Evolutionary conservation across 2,888 invertebrate genomes (phyloP).

Genomic region (Lysandra bellargus): DNA sequence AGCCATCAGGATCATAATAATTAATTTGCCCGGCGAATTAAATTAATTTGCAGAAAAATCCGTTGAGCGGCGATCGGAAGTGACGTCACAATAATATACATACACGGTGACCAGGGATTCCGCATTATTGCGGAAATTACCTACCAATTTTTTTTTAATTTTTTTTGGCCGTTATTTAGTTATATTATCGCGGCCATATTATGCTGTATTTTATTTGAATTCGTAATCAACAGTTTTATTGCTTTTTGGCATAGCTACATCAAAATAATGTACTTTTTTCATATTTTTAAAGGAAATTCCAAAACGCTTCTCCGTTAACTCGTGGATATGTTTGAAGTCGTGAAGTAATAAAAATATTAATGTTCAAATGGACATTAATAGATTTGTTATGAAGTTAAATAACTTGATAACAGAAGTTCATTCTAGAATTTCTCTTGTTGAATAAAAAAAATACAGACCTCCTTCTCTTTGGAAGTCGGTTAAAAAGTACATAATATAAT

Average conservation of each 20-base stretch:
- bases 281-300: neutral
- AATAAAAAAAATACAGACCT: too few relatives aligned
- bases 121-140: neutral
- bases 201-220: neutral
- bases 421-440: neutral
- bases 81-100: conserved; percentile 7
- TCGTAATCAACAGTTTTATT: neutral
- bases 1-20: neutral
- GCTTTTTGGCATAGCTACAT: neutral
- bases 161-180: neutral
- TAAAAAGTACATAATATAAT: too few relatives aligned
- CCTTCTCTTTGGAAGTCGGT: too few relatives aligned
- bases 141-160: neutral
- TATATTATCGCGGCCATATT: neutral
- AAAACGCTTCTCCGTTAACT: neutral
- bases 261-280: neutral
- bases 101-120: neutral
- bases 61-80: conserved; percentile 7
- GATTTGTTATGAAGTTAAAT: neutral
- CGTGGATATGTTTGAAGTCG: neutral
- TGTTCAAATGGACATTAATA: neutral
- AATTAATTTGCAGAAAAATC: conserved; percentile 11
- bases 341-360: neutral
- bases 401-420: neutral
- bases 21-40: conserved; percentile 1